Evolutionary conservation across 2,113 vertebrate species (phyloP), one percentile per base, ranked within the genome.

Genomic region (Pangasianodon gigas): DNA sequence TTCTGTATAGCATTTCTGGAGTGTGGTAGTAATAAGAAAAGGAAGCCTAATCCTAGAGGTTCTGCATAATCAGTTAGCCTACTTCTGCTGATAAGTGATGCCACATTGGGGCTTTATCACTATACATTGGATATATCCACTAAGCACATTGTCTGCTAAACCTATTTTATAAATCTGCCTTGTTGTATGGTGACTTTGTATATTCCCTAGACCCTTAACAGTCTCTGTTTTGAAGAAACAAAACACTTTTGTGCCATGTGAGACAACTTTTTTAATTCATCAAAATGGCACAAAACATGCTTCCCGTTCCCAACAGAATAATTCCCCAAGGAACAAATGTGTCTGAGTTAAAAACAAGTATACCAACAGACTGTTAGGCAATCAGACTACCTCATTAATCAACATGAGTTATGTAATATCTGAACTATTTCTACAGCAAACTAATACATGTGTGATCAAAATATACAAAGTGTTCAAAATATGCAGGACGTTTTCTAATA

Each of bases 301-400:
- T 83, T 75, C 32, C 21, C n/a, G 26, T 69, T 91, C 90, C 90
- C 89, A 80, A 85, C 85, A 91, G 92, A 85, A 16, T 88, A 16
- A 37, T 52, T 71, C 92, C 90, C 92, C 44, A 24, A 90, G 91
- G 89, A 89, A 37, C 58, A 85, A 62, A 69, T 21, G 46, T 90
- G 88, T 92, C 82, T 48, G 56, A 79, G 84, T 75, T 87, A 84
- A 91, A 90, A 91, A 90, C 89, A 90, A 89, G 90, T 90, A 87
- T 89, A 90, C 87, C 85, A 90, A 90, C 82, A 90, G 65, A 79
- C 87, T 58, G 85, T 89, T 90, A 90, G 85, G 67, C 89, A 86
- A 92, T 86, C 56, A 87, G 87, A 84, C 81, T 84, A 60, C 13
- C 90, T 92, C 90, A 92, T 91, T 92, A 91, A 92, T 92, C 90